phyloP scores from a whole-genome alignment of 2,797 vertebrate genomes.

The Hippoglossus hippoglossus region DNA sequence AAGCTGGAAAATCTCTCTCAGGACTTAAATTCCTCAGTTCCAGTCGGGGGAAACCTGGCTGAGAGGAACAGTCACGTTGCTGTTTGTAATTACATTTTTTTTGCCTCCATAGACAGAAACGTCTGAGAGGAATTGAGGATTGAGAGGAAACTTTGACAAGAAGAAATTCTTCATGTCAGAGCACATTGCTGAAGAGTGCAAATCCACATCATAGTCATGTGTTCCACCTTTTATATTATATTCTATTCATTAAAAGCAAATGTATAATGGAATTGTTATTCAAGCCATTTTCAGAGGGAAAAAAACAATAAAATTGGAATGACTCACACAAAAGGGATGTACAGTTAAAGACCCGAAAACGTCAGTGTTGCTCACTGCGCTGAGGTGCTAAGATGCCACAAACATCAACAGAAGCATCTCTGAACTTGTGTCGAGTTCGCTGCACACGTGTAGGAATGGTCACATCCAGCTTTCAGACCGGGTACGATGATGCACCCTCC shows the following conservation, averaged over 20 bases:
- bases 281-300: constrained; percentile 25
- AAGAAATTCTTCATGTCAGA: constrained; percentile 33
- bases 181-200: constrained; percentile 39
- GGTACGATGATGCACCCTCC: constrained; percentile 17
- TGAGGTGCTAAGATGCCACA: constrained; percentile 17
- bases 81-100: constrained; percentile 66
- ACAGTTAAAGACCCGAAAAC: constrained; percentile 13
- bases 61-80: constrained; percentile 54
- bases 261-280: constrained; percentile 38
- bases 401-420: constrained; percentile 15
- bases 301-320: constrained; percentile 52
- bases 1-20: constrained; percentile 22
- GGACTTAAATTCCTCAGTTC: constrained; percentile 44
- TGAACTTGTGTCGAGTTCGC: constrained; percentile 7
- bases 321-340: constrained; percentile 38
- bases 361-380: constrained; percentile 7
- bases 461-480: constrained; percentile 32
- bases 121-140: constrained; percentile 24
- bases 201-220: constrained; percentile 51
- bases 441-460: constrained; percentile 50
- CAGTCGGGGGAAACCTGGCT: constrained; percentile 49
- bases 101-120: constrained; percentile 61
- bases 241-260: constrained; percentile 62
- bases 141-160: constrained; percentile 51
- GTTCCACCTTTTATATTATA: constrained; percentile 41